Base-by-base conservation (phyloP, 2,113 vertebrate species). In the Phasianus colchicus region DNA sequence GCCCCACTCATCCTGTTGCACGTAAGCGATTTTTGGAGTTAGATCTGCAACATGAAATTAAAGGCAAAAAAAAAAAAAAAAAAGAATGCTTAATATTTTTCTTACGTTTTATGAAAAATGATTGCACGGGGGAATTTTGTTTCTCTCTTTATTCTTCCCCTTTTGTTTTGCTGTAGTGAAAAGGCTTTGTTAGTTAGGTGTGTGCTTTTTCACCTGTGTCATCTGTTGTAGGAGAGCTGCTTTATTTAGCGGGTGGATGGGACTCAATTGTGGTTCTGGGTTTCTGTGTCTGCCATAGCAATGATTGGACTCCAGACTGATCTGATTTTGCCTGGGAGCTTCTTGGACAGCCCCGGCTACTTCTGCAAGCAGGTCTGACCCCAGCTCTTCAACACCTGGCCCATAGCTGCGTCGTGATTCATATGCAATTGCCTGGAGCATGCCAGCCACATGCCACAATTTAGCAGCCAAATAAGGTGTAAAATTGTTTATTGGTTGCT, bases 321-420 rank as follows among this genome's bases (percentile, higher is more conserved):
- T 66, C 21, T 54, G 45, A 34, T 60, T 64, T 79, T 36, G 47
- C 9, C 10, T 64, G 65, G 18, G 13, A 2, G 0, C 13, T 77
- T 88, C 24, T 27, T 66, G 19, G n/a, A 20, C 65, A 34, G 8
- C 11, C 20, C 22, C 72, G 17, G 55, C 15, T 12, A 15, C 21
- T 42, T 67, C 10, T 58, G 21, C 0, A 1, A 7, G 54, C 60
- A 34, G 8, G 2, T 48, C 34, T 3, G 0, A 75, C 30, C 70
- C 10, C 40, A 21, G 36, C 9, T 91, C 48, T 81, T 81, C 13
- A 69, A 2, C 13, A 11, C 17, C 5, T 72, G 34, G 48, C 18
- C 24, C 13, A 0, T 18, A 15, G 19, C n/a, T 69, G 14, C 1
- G 3, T 43, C 91, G 38, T 81, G 54, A 32, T 91, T 65, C n/a